Evolutionary conservation across 2,797 vertebrate genomes (phyloP).

Genomic region (Phylloscopus collybita): DNA sequence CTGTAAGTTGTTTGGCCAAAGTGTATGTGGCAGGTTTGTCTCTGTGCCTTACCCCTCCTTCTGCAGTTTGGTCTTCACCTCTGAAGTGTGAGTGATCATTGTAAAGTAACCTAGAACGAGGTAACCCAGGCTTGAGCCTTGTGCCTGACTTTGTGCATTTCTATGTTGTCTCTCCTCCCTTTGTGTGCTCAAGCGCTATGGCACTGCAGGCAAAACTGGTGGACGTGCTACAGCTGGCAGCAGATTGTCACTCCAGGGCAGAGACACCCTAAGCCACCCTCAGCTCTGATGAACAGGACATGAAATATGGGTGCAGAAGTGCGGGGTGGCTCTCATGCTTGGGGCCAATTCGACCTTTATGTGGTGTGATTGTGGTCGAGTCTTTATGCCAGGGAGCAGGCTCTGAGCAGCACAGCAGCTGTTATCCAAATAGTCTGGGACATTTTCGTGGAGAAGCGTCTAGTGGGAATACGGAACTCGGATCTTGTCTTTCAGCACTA

Average conservation of each 20-base stretch:
- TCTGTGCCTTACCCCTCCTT: not conserved
- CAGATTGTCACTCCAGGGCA: not conserved
- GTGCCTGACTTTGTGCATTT: not conserved
- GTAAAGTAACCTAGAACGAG: not conserved
- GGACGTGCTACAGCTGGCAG: not conserved
- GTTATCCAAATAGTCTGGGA: not conserved
- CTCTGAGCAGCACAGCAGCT: not conserved
- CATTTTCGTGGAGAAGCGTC: not conserved
- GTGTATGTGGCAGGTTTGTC: not conserved
- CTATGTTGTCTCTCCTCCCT: not conserved
- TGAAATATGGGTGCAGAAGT: not conserved
- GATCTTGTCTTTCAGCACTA: not conserved
- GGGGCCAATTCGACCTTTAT: accelerated
- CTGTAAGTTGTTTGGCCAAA: not conserved
- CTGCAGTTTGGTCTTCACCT: not conserved
- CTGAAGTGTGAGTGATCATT: not conserved
- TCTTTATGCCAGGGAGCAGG: not conserved
- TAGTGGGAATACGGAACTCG: not conserved
- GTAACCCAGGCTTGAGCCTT: not conserved
- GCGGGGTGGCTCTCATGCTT: not conserved
- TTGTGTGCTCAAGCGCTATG: accelerated
- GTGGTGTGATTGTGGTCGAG: not conserved
- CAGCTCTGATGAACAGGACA: not conserved
- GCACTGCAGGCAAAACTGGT: not conserved
- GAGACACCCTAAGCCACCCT: not conserved